A percentile compares a stretch with the other conserved stretches of the same genome.
Evolutionary conservation across 2,888 invertebrate species (phyloP).

Genomic region (Ametastegia equiseti): DNA sequence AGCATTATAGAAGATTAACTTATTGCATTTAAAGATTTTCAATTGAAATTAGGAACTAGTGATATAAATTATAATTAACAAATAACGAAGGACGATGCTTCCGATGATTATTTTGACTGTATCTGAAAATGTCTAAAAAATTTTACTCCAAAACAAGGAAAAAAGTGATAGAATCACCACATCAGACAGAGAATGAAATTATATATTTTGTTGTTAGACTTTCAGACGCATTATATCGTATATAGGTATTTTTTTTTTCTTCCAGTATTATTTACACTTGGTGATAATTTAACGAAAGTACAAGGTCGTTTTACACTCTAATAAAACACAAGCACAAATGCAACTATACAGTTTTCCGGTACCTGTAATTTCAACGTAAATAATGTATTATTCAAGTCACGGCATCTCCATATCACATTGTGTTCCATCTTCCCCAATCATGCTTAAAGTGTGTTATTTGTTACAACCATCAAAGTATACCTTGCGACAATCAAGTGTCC

Average conservation of each 20-base stretch:
- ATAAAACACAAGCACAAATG: constrained; percentile 32
- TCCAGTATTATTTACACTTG: constrained; percentile 27
- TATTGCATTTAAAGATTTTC: constrained; percentile 27
- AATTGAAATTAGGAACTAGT: constrained; percentile 21
- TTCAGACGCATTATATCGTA: neutral
- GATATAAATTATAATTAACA: constrained; percentile 13
- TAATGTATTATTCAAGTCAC: neutral
- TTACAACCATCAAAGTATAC: neutral
- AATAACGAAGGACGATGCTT: constrained; percentile 4
- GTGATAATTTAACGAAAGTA: constrained; percentile 34
- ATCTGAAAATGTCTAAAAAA: neutral
- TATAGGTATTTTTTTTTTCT: neutral
- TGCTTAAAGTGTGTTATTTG: constrained; percentile 7
- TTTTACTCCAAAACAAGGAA: neutral
- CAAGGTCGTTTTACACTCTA: constrained; percentile 8
- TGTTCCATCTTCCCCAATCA: neutral
- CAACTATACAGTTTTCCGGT: constrained; percentile 14
- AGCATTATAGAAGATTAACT: constrained; percentile 24
- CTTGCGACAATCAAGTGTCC: neutral
- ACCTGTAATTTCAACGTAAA: neutral
- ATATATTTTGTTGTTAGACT: constrained; percentile 1
- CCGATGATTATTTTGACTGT: neutral
- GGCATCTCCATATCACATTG: constrained; percentile 14
- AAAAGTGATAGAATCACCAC: constrained; percentile 15
- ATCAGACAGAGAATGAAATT: neutral